phyloP scores from a whole-genome alignment of 2,888 invertebrate genomes.

The Drosophila mercatorum region DNA sequence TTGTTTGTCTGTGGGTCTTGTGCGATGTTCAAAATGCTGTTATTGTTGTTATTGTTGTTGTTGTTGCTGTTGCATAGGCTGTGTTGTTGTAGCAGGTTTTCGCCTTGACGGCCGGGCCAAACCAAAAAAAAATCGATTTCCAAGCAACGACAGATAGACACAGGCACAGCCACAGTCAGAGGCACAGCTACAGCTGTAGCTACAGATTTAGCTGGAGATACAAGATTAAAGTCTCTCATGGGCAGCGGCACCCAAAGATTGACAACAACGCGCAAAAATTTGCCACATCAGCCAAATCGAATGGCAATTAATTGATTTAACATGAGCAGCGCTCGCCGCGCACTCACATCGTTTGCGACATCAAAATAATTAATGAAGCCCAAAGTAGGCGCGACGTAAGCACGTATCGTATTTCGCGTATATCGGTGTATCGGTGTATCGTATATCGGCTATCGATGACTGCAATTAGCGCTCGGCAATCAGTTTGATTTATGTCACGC shows the following conservation, averaged over 20 bases:
- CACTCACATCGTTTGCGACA: constrained; percentile 25
- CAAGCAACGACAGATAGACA: constrained; percentile 12
- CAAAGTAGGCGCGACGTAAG: constrained; percentile 35
- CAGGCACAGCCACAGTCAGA: background rate
- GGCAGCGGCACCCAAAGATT: constrained; percentile 54
- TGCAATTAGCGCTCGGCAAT: constrained; percentile 40
- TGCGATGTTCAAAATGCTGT: constrained; percentile 1
- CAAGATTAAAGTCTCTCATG: constrained; percentile 50
- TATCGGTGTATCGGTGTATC: constrained; percentile 5
- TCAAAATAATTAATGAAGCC: constrained; percentile 51
- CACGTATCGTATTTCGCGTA: background rate
- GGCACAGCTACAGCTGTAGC: background rate
- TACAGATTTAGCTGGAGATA: constrained; percentile 16
- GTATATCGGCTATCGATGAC: constrained; percentile 32
- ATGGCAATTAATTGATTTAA: constrained; percentile 73
- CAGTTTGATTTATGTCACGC: constrained; percentile 12
- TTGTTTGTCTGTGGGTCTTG: constrained; percentile 40
- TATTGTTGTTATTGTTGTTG: constrained; percentile 14
- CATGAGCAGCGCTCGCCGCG: constrained; percentile 40
- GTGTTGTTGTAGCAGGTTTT: constrained; percentile 44
- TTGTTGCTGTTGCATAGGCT: constrained; percentile 5
- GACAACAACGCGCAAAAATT: constrained; percentile 50
- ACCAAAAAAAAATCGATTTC: constrained; percentile 20
- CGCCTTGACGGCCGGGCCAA: constrained; percentile 28
- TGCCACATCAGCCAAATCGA: constrained; percentile 61